phyloP scores from a whole-genome alignment of 2,888 invertebrate genomes.

The Trachelus stipa region DNA sequence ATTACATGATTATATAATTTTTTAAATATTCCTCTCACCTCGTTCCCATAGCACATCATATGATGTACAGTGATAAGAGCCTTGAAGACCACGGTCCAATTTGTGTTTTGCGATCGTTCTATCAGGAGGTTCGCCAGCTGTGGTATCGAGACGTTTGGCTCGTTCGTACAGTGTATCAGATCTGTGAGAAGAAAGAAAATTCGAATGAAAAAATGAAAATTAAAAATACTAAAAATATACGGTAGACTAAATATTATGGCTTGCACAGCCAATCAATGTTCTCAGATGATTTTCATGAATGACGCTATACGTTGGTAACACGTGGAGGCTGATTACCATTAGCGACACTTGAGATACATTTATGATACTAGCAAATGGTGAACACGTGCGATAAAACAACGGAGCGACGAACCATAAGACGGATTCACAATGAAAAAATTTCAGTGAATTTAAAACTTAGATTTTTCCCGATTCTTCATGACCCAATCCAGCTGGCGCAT shows the following conservation, averaged over 20 bases:
- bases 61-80: constrained; percentile 98
- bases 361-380: background rate
- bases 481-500: too few relatives aligned
- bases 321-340: background rate
- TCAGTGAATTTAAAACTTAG: too few relatives aligned
- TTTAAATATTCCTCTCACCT: constrained; percentile 74
- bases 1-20: background rate
- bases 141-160: constrained; percentile 99
- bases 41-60: constrained; percentile 99
- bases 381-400: background rate
- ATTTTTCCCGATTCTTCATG: too few relatives aligned
- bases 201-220: background rate
- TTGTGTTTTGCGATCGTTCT: constrained; percentile 96
- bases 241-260: background rate
- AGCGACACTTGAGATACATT: background rate
- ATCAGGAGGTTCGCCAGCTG: constrained; percentile 98
- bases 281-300: background rate
- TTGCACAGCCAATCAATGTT: background rate
- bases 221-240: background rate
- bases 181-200: constrained; percentile 76
- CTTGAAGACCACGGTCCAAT: constrained; percentile 99
- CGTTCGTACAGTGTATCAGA: constrained; percentile 99
- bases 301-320: background rate
- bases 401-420: background rate
- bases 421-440: too few relatives aligned